Evolutionary conservation across 2,888 invertebrate species (phyloP).

Genomic region (Ichneumoninae sp.): DNA sequence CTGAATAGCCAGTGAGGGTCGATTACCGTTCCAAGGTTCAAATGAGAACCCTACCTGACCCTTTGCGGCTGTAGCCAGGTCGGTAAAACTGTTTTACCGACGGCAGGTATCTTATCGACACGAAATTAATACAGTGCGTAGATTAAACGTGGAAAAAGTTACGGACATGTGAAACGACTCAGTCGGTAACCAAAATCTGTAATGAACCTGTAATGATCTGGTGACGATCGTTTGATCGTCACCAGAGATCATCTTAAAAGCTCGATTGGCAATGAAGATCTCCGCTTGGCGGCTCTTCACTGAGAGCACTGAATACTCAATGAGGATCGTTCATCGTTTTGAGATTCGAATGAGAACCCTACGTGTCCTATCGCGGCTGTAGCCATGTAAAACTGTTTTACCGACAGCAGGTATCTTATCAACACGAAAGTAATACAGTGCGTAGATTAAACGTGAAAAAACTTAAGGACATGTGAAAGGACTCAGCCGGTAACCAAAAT

Average conservation of each 20-base stretch:
- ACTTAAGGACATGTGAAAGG: too few species aligned
- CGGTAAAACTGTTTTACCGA: neutral
- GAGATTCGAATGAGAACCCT: neutral
- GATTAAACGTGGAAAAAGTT: neutral
- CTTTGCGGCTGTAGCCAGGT: neutral
- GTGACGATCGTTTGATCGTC: too few species aligned
- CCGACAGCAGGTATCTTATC: neutral
- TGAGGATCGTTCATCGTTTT: neutral
- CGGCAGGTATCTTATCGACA: neutral
- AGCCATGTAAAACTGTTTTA: neutral
- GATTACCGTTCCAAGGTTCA: neutral
- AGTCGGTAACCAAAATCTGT: too few species aligned
- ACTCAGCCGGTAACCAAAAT: too few species aligned
- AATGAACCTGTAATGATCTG: too few species aligned
- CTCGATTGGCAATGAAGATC: too few species aligned
- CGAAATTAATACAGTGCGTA: neutral
- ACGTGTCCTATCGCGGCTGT: neutral
- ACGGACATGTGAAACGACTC: too few species aligned
- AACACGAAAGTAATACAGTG: neutral
- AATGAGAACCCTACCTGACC: neutral
- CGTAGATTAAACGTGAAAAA: neutral
- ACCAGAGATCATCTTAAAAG: too few species aligned
- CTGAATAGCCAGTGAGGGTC: neutral
- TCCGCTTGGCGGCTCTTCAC: too few species aligned
- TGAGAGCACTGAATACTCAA: neutral